Evolutionary conservation across 2,888 invertebrate species (phyloP).

Genomic region (Apomyelois bistriatella): DNA sequence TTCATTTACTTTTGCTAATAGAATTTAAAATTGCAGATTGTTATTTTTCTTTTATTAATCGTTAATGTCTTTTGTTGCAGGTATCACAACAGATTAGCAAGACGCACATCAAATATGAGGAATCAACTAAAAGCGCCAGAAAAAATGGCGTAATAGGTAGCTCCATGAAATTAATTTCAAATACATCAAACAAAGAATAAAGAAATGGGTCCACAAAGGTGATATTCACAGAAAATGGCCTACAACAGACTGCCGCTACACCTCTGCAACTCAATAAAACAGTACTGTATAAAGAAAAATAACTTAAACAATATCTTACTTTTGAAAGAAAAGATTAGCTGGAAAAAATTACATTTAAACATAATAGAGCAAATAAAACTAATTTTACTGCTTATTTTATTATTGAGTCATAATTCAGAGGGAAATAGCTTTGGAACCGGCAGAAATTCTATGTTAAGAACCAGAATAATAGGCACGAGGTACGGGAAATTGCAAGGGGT

Average conservation of each 20-base stretch:
- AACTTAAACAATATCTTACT: slow-evolving; percentile 28
- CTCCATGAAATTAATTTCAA: slow-evolving; percentile 33
- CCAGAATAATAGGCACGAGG: slow-evolving; percentile 89
- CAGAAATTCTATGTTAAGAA: slow-evolving; percentile 85
- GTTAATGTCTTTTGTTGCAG: slow-evolving; percentile 45
- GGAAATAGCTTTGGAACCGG: slow-evolving; percentile 63
- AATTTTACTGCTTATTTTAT: slow-evolving; percentile 52
- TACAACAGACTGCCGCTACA: slow-evolving; percentile 68
- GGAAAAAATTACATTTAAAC: slow-evolving; percentile 32
- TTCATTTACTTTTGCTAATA: too few species aligned
- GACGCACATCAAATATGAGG: slow-evolving; percentile 29
- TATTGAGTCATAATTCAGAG: slow-evolving; percentile 53
- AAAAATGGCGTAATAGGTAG: slow-evolving; percentile 33
- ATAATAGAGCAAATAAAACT: slow-evolving; percentile 45
- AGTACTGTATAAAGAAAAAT: slow-evolving; percentile 43
- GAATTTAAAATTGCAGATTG: too few species aligned
- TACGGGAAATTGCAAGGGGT: slow-evolving; percentile 92
- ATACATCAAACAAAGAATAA: slow-evolving; percentile 39
- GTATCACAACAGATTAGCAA: slow-evolving; percentile 31
- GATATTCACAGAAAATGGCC: slow-evolving; percentile 74
- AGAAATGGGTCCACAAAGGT: slow-evolving; percentile 71
- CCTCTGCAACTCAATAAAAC: slow-evolving; percentile 74
- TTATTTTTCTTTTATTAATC: too few species aligned
- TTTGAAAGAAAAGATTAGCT: slow-evolving; percentile 26
- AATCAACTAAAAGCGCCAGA: slow-evolving; percentile 21